Percentiles rank a stretch among this genome's conserved stretches.
Conservation (phyloP, 2,888 invertebrate genomes). For the Stenodema calcarata region DNA sequence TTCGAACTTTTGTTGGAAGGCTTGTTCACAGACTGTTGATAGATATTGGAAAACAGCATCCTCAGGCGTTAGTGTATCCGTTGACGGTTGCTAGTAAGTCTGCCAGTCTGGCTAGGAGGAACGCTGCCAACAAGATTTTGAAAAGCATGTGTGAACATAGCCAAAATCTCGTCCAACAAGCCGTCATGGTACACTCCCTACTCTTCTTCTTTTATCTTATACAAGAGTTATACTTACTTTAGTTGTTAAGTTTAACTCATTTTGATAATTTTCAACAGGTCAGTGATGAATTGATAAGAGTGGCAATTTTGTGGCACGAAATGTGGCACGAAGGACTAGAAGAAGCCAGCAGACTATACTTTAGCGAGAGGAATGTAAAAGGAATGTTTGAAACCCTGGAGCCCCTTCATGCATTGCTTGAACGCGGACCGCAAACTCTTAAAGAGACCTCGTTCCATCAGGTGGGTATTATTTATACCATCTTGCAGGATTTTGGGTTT, state of each 20-base stretch:
- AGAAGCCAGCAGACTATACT: conserved; percentile 92
- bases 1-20: conserved; percentile 83
- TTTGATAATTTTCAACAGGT: conserved; percentile 47
- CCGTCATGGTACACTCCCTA: conserved; percentile 82
- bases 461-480: conserved; percentile 59
- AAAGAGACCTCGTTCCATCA: conserved; percentile 97
- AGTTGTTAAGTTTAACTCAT: neutral
- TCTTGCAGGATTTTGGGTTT: too few relatives aligned
- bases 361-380: conserved; percentile 93
- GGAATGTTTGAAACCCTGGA: conserved; percentile 97
- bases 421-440: conserved; percentile 90
- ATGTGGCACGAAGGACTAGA: conserved; percentile 98
- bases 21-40: conserved; percentile 91
- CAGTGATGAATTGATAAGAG: conserved; percentile 93
- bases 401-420: conserved; percentile 92
- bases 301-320: conserved; percentile 99
- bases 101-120: conserved; percentile 80
- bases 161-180: conserved; percentile 89
- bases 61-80: conserved; percentile 95
- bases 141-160: conserved; percentile 96
- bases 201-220: neutral
- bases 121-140: conserved; percentile 92
- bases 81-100: conserved; percentile 97
- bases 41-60: conserved; percentile 97
- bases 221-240: neutral